phyloP scores from a whole-genome alignment of 1,140 invertebrate species.

The Ylistrum balloti region DNA sequence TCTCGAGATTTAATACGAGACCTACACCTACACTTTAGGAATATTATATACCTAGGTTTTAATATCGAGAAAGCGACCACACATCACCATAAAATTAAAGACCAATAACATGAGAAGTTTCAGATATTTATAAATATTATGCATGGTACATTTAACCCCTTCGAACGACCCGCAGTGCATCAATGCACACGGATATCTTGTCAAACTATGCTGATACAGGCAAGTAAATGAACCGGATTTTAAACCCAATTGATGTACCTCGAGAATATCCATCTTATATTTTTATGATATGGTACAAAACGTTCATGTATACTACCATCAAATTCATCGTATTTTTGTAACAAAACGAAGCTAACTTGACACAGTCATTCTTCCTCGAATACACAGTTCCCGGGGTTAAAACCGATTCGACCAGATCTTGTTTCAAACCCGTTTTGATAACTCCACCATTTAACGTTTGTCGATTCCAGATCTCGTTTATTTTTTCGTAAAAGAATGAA shows the following conservation, averaged over 20 bases:
- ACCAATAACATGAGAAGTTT: neutral
- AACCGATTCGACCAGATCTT: too few species aligned
- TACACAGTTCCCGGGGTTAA: too few species aligned
- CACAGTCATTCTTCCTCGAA: too few species aligned
- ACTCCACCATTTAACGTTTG: too few species aligned
- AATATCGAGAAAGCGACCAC: neutral
- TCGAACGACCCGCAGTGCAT: neutral
- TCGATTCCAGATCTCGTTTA: too few species aligned
- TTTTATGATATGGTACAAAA: too few species aligned
- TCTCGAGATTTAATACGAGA: too few species aligned
- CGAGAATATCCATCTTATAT: neutral
- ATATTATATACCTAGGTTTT: neutral
- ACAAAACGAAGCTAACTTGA: too few species aligned
- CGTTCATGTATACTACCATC: too few species aligned
- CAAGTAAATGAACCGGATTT: neutral
- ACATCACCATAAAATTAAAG: neutral
- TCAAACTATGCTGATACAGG: neutral
- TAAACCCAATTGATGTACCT: neutral
- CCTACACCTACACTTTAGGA: neutral
- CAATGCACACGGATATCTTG: neutral
- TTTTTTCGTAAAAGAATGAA: too few species aligned
- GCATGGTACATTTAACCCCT: neutral
- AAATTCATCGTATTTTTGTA: too few species aligned
- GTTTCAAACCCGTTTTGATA: too few species aligned
- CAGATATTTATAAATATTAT: neutral